phyloP scores from a whole-genome alignment of 2,113 vertebrate species.

The Spizaetus ornatus region DNA sequence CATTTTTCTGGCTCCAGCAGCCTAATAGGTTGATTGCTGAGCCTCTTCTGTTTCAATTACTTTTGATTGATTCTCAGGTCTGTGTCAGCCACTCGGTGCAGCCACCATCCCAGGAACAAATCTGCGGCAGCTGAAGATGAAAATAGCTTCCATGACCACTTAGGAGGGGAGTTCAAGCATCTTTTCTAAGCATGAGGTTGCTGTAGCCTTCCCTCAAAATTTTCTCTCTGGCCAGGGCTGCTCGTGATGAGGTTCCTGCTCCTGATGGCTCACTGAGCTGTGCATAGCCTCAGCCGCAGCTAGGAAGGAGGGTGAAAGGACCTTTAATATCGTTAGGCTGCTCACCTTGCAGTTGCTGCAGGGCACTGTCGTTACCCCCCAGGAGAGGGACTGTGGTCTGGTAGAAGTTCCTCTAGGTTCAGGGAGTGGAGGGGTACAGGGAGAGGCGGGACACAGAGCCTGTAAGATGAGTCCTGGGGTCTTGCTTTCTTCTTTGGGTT shows the following conservation, averaged over 20 bases:
- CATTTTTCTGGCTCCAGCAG: slow-evolving; percentile 59
- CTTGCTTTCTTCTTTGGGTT: neutral
- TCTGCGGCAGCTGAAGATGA: slow-evolving; percentile 47
- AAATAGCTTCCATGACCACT: slow-evolving; percentile 48
- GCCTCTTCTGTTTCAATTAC: slow-evolving; percentile 69
- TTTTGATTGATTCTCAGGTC: slow-evolving; percentile 67
- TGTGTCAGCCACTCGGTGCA: slow-evolving; percentile 37
- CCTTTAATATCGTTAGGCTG: neutral
- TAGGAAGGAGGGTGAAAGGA: neutral
- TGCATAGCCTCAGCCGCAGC: neutral
- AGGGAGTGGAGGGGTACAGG: neutral
- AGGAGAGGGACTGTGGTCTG: neutral
- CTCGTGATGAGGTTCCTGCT: neutral
- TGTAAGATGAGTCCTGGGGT: neutral
- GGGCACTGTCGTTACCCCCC: neutral
- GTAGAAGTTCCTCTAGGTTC: neutral
- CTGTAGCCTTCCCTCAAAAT: neutral
- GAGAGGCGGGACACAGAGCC: neutral
- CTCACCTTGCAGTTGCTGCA: neutral
- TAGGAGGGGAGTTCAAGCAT: slow-evolving; percentile 27
- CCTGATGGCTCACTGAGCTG: neutral
- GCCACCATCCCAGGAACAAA: slow-evolving; percentile 50
- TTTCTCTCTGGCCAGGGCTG: neutral
- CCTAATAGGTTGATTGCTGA: slow-evolving; percentile 68
- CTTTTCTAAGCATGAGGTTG: neutral